Evolutionary conservation across 2,888 invertebrate species (phyloP), one percentile per base, ranked within the genome.

Genomic region (Sialis lutaria): DNA sequence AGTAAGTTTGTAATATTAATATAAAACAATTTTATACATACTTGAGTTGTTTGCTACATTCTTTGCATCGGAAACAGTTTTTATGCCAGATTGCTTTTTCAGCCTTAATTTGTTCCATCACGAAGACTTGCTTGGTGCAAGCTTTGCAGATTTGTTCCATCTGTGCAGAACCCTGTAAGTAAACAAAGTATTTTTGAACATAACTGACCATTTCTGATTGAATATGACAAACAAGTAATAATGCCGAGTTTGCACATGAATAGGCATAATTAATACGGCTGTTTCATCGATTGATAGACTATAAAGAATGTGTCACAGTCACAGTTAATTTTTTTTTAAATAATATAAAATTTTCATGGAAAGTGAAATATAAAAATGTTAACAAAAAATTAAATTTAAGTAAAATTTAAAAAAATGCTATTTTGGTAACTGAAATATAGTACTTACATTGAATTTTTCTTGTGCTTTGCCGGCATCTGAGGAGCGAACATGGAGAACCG

Each of bases 71-170:
- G 74, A 96, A 92, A 70, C 96, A 96, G 65, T 85, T 84, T 67
- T 87, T 91, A 67, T 96, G 96, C 82, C 89, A 96, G 54, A 86
- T 76, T 45, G 79, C 72, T 58, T 82, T 81, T 68, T 92, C 95
- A 1, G 92, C 90, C 67, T 92, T 92, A 55, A 93, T 77, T 58
- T 90, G 82, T 68, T 96, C 96, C 93, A 96, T 93, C 64, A 90
- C 92, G 67, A 89, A 96, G 46, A 95, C 95, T 49, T 85, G 81
- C 63, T 91, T 87, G 52, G 77, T 72, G 65, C 95, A 96, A 54
- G 82, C 77, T 58, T 80, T 82, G 64, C 93, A 95, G 58, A 73
- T 75, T 52, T 70, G 69, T 37, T 75, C 75, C n/a, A 58, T 54
- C 50, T 63, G 65, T 1, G 65, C 22, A 22, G 35, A 30, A 9